Conservation (phyloP, 1,140 invertebrate species). For the Drosophila insularis region DNA sequence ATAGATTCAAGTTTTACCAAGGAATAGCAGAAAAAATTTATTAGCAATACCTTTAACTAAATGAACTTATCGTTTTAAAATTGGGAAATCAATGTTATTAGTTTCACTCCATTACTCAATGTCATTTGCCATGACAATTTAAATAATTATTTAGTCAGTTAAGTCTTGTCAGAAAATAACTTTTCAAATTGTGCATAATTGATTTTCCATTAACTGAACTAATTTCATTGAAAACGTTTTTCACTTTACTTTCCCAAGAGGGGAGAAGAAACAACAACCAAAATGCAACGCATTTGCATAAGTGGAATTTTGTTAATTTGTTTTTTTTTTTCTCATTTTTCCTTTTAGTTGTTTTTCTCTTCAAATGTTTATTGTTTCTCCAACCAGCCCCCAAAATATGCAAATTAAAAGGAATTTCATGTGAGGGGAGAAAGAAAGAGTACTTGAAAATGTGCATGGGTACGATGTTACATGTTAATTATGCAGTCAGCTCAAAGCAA, state of each 20-base stretch:
- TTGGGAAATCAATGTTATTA: too few relatives aligned
- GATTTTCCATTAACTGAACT: constrained; percentile 6
- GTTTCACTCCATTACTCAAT: too few relatives aligned
- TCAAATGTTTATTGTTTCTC: neutral
- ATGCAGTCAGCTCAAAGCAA: constrained; percentile 6
- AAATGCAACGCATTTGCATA: constrained; percentile 5
- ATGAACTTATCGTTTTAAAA: too few relatives aligned
- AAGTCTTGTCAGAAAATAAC: neutral
- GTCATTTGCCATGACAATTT: neutral
- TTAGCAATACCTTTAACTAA: too few relatives aligned
- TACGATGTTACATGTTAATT: constrained; percentile 2
- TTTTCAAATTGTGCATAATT: neutral
- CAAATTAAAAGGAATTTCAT: neutral
- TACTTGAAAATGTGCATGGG: neutral
- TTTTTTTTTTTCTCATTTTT: neutral
- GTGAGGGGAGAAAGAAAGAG: neutral
- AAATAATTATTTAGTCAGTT: neutral
- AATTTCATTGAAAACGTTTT: neutral
- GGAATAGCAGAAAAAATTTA: too few relatives aligned
- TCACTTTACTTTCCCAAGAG: neutral
- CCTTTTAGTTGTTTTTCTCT: neutral
- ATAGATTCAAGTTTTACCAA: too few relatives aligned
- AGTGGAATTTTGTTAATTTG: neutral
- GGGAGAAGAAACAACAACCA: neutral
- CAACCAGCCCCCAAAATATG: neutral